Conservation (phyloP, 2,797 vertebrate genomes). For the Melanotaenia nigrans region DNA sequence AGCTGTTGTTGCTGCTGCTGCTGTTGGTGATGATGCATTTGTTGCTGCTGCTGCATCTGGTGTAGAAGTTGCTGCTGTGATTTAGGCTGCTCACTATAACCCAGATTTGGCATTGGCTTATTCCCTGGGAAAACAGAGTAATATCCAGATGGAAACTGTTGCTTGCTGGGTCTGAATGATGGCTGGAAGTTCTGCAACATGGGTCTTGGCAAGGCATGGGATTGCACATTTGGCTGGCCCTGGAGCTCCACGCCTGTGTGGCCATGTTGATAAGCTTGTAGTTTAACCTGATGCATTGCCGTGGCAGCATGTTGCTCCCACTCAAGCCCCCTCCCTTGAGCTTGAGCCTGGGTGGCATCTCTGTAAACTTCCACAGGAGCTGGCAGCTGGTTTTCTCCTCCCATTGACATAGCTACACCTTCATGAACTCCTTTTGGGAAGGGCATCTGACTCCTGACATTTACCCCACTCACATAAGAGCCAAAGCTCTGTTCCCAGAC, state of each 20-base stretch:
- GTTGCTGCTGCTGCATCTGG: constrained; percentile 71
- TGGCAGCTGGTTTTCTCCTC: constrained; percentile 81
- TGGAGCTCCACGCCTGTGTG: constrained; percentile 79
- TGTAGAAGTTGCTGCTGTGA: constrained; percentile 74
- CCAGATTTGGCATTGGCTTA: constrained; percentile 81
- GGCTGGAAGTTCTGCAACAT: constrained; percentile 89
- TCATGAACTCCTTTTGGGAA: constrained; percentile 80
- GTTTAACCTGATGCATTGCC: constrained; percentile 78
- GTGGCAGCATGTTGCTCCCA: constrained; percentile 79
- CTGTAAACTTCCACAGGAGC: constrained; percentile 75
- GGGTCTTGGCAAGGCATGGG: constrained; percentile 72
- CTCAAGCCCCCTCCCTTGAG: constrained; percentile 76
- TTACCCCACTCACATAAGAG: constrained; percentile 83
- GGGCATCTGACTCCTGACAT: constrained; percentile 73
- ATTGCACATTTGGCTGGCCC: constrained; percentile 58
- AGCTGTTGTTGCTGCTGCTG: constrained; percentile 81
- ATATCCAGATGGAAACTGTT: constrained; percentile 80
- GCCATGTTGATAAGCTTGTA: constrained; percentile 80
- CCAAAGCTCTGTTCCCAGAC: constrained; percentile 86
- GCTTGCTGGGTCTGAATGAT: constrained; percentile 89
- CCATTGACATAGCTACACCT: constrained; percentile 71
- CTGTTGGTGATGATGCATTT: constrained; percentile 78
- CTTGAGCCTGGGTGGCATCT: constrained; percentile 68
- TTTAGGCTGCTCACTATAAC: constrained; percentile 80
- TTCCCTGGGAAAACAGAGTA: constrained; percentile 87